phyloP scores from a whole-genome alignment of 2,888 invertebrate species.

The Petrolisthes manimaculis region DNA sequence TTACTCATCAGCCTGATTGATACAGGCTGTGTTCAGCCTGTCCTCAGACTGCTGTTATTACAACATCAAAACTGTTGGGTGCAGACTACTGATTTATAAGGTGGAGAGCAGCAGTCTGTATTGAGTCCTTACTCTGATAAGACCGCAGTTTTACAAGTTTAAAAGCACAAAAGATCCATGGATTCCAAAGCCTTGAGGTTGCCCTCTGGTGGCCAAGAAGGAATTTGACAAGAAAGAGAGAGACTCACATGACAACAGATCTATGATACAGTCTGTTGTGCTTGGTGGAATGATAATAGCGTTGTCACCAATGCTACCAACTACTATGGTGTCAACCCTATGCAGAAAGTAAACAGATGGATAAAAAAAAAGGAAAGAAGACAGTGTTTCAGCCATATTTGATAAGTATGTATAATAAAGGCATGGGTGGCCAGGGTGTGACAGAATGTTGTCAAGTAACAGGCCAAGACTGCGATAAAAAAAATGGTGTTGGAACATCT shows the following conservation, averaged over 20 bases:
- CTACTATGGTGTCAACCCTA: constrained; percentile 17
- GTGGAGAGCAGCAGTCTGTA: not conserved
- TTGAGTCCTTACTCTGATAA: constrained; percentile 1
- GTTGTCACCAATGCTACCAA: constrained; percentile 25
- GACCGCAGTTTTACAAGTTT: constrained; percentile 8
- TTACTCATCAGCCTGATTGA: not conserved
- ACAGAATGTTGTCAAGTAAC: constrained; percentile 27
- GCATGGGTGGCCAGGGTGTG: constrained; percentile 20
- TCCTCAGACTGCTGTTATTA: not conserved
- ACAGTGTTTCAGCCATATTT: constrained; percentile 3
- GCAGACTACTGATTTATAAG: not conserved
- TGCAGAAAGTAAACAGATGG: constrained; percentile 7
- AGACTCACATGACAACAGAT: not conserved
- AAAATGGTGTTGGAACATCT: constrained; percentile 44
- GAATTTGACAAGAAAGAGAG: not conserved
- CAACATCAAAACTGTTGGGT: not conserved
- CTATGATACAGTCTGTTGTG: constrained; percentile 11
- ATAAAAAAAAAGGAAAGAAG: constrained; percentile 19
- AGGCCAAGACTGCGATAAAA: constrained; percentile 25
- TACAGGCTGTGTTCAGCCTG: not conserved
- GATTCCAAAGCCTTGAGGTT: not conserved
- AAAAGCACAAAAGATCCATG: not conserved
- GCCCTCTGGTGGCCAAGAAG: not conserved
- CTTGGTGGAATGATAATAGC: constrained; percentile 28
- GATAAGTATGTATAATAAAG: constrained; percentile 31